Conservation (phyloP, 2,113 vertebrate genomes). For the Zapornia atra region DNA sequence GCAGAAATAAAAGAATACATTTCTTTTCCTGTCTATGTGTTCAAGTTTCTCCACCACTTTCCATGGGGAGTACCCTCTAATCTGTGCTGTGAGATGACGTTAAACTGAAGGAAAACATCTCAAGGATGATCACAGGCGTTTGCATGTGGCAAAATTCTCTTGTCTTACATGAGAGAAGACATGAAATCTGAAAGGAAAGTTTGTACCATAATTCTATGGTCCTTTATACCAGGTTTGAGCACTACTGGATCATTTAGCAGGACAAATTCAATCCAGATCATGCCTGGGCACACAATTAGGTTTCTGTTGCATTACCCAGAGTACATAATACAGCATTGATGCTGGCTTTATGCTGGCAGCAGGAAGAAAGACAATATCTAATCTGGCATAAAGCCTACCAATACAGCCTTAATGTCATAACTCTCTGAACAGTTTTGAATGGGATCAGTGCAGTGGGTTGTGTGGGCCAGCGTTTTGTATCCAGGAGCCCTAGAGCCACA, state of each 20-base stretch:
- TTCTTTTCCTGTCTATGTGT: not conserved
- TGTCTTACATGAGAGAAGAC: not conserved
- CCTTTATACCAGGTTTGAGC: not conserved
- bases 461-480: not conserved
- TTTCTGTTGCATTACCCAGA: slow-evolving; percentile 36
- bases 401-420: not conserved
- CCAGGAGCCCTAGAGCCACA: not conserved
- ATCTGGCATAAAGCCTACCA: slow-evolving; percentile 34
- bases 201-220: rapidly evolving
- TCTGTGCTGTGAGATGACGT: not conserved
- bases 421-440: not conserved
- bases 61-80: not conserved
- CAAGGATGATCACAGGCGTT: rapidly evolving
- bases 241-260: not conserved
- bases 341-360: not conserved
- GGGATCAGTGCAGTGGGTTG: not conserved
- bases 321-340: not conserved
- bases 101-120: not conserved
- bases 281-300: slow-evolving; percentile 23
- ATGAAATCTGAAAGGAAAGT: not conserved
- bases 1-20: not conserved
- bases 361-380: slow-evolving; percentile 51
- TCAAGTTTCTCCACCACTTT: not conserved
- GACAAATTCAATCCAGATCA: slow-evolving; percentile 24
- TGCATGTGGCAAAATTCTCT: not conserved